Evolutionary conservation across 2,113 vertebrate species (phyloP), one percentile per base, ranked within the genome.

Genomic region (Delphinapterus leucas): DNA sequence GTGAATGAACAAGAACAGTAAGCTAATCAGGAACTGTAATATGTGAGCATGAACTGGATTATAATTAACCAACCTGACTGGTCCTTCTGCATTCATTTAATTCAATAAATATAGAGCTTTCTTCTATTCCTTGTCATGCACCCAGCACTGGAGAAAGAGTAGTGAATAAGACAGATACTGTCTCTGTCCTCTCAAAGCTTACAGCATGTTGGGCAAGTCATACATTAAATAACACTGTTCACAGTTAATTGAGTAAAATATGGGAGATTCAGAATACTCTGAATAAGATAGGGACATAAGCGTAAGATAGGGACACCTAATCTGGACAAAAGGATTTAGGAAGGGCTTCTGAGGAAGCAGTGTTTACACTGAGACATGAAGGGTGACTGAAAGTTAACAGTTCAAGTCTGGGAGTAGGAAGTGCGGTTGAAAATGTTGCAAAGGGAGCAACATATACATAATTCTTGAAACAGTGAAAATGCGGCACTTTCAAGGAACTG

Each of bases 1-100:
- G 31, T 76, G 71, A 94, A 38, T 55, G 60, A 85, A 61, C 4
- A 71, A 76, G n/a, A 70, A 63, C 53, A 55, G 70, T 93, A 28
- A 26, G 21, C 70, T 79, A 88, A 60, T 58, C 33, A 88, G 90
- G 53, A 76, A 44, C 63, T 71, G 14, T 58, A 68, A 13, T 76
- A 25, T 36, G 23, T 47, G 91, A 86, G 1, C 49, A 10, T 60
- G 33, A 67, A 70, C 67, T 80, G 20, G 49, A 28, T 60, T 77
- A 17, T 58, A 41, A 58, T 71, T 33, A 90, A 90, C 93, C 65
- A 92, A 60, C 31, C 20, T 61, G 81, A 80, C 53, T 36, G 53
- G 58, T 47, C 73, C 68, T 79, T 92, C 80, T 61, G 38, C 77
- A n/a, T 68, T 90, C 33, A 38, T 67, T 91, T 96, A 95, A 73